Conservation (phyloP, 2,113 vertebrate species). For the Proterorhinus semilunaris region DNA sequence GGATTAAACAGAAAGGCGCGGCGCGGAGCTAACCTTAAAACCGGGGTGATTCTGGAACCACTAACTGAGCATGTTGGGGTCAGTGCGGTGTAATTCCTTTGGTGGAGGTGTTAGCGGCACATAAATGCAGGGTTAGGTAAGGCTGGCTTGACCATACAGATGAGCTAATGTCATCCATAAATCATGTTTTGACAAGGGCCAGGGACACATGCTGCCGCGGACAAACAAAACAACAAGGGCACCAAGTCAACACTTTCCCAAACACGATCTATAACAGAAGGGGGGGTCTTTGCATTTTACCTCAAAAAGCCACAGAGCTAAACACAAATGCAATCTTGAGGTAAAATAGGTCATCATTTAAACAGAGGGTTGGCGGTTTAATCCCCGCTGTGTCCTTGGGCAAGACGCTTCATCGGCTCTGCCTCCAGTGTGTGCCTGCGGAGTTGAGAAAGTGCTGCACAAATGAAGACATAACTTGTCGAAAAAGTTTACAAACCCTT, state of each 20-base stretch:
- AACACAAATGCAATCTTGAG: background rate
- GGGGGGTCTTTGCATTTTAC: background rate
- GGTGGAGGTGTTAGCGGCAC: background rate
- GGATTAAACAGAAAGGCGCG: slow-evolving; percentile 64
- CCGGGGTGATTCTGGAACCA: slow-evolving; percentile 5
- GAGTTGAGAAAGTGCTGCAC: no score
- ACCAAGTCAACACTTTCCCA: background rate
- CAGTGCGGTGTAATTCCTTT: background rate
- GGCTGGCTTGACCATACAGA: background rate
- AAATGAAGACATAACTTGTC: no score
- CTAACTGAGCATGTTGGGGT: background rate
- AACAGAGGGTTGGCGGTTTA: background rate
- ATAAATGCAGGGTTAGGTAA: background rate
- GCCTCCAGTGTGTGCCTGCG: background rate
- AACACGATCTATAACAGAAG: no score
- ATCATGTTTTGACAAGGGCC: background rate
- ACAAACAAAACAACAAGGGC: background rate
- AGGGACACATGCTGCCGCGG: background rate
- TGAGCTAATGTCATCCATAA: background rate
- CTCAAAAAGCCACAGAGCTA: background rate
- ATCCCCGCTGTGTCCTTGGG: background rate
- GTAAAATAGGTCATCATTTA: background rate
- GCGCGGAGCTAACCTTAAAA: slow-evolving; percentile 6
- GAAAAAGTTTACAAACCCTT: no score
- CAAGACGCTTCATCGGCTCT: background rate